Evolutionary conservation across 1,140 invertebrate species (phyloP).

Genomic region (Drosophila tropicalis): DNA sequence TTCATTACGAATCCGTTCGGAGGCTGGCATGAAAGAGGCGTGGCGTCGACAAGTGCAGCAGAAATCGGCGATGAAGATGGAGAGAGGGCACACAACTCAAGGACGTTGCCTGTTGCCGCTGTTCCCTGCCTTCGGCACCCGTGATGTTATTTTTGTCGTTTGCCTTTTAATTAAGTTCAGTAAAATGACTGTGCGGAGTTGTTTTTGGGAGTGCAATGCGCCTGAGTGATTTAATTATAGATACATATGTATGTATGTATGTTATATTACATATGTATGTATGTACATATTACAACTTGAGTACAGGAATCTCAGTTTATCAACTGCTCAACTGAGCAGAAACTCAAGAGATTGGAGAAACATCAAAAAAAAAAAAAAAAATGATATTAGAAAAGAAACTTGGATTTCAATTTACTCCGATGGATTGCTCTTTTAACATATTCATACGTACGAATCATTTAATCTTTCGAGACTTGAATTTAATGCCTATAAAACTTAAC

Average conservation of each 20-base stretch:
- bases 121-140: background rate
- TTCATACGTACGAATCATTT: background rate
- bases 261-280: no score
- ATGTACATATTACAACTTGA: background rate
- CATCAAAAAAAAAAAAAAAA: no score
- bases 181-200: conserved; percentile 29
- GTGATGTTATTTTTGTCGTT: conserved; percentile 10
- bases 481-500: conserved; percentile 1
- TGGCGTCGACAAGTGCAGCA: conserved; percentile 29
- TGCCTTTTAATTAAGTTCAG: conserved; percentile 60
- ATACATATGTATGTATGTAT: no score
- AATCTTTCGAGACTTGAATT: background rate
- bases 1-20: conserved; percentile 7
- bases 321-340: background rate
- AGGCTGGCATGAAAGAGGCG: conserved; percentile 13
- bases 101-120: conserved; percentile 44
- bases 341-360: background rate
- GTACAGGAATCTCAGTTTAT: background rate
- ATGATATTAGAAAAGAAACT: no score
- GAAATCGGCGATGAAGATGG: conserved; percentile 14
- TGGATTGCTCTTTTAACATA: no score
- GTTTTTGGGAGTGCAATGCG: conserved; percentile 36
- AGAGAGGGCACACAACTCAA: conserved; percentile 37
- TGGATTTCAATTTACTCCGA: no score
- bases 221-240: conserved; percentile 17